Evolutionary conservation across 2,113 vertebrate species (phyloP).

Genomic region (Ictalurus punctatus): DNA sequence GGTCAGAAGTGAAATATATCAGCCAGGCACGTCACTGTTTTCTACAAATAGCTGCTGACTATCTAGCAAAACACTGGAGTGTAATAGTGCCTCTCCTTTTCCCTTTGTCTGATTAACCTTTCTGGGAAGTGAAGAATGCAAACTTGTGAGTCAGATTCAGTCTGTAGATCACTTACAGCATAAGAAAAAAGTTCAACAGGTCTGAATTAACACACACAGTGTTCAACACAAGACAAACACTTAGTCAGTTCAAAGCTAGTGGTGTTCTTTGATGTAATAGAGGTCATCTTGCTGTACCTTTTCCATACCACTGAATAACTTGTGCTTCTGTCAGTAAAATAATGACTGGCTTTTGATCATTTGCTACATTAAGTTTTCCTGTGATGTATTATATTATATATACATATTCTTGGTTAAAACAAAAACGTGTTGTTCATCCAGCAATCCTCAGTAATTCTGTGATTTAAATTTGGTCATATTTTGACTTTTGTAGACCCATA

Average conservation of each 20-base stretch:
- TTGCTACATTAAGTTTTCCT: too few species aligned
- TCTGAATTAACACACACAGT: not conserved
- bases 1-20: conserved; percentile 20
- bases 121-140: not conserved
- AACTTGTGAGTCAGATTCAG: not conserved
- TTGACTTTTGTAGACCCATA: not conserved
- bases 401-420: not conserved
- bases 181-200: not conserved
- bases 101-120: conserved; percentile 1
- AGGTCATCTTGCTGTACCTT: not conserved
- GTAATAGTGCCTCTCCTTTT: not conserved
- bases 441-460: not conserved
- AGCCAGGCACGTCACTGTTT: not conserved
- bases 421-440: not conserved
- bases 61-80: not conserved
- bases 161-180: not conserved
- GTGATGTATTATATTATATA: too few species aligned
- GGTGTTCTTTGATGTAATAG: not conserved
- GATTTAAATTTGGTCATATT: not conserved
- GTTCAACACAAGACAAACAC: not conserved
- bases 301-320: not conserved
- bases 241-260: not conserved
- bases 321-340: not conserved
- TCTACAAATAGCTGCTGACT: conserved; percentile 14
- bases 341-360: not conserved